These are phyloP conservation scores for Ptiloglossa arizonensis DNA, from an alignment of 1,140 invertebrate genomes.

Conservation along the genomic window DNA sequence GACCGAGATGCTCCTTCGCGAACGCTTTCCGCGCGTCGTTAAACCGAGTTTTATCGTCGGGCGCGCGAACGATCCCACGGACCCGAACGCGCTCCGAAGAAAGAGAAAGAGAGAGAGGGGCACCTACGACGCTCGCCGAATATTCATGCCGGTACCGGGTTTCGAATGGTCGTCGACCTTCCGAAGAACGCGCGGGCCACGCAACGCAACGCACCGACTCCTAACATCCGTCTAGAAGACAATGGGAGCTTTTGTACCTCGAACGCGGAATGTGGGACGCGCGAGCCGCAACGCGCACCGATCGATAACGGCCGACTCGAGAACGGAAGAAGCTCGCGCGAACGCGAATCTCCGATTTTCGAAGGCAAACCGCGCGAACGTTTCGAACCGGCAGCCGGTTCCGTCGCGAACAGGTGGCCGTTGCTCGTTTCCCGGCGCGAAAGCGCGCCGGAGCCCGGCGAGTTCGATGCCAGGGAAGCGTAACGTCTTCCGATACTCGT, in stretches of 20 bases:
- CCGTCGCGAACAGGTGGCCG: slow-evolving; percentile 13
- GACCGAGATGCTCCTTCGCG: neutral
- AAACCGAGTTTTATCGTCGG: neutral
- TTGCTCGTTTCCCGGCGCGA: neutral
- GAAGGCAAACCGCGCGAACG: too few species aligned
- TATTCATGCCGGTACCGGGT: slow-evolving; percentile 60
- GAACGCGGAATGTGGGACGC: neutral
- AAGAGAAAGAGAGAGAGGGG: too few species aligned
- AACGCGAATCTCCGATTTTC: too few species aligned
- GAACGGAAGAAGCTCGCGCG: too few species aligned
- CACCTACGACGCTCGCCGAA: slow-evolving; percentile 41
- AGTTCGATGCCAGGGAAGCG: slow-evolving; percentile 63
- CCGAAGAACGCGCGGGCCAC: neutral
- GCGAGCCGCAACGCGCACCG: too few species aligned
- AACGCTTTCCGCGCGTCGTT: neutral
- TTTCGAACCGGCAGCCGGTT: neutral
- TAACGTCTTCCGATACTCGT: slow-evolving; percentile 33
- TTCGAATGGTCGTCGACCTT: slow-evolving; percentile 45
- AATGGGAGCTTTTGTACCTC: neutral
- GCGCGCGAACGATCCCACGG: neutral
- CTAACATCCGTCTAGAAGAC: neutral
- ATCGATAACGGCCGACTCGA: too few species aligned
- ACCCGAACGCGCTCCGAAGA: too few species aligned
- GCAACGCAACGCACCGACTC: neutral
- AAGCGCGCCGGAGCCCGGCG: slow-evolving; percentile 16